These are phyloP conservation scores for Origma solitaria DNA, from an alignment of 2,113 vertebrate species.

Conservation along the genomic window DNA sequence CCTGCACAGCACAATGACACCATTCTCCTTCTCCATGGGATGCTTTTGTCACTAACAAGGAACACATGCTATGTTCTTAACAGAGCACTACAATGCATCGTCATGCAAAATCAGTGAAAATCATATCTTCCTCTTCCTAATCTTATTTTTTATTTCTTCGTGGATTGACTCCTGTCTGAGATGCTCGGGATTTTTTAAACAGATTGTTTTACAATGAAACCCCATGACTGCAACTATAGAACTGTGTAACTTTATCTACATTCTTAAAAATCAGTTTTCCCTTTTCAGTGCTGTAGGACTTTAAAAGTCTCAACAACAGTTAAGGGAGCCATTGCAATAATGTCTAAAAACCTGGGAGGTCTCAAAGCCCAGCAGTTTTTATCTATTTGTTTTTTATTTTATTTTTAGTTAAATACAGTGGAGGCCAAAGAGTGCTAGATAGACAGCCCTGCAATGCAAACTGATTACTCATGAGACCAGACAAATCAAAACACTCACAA, in stretches of 20 bases:
- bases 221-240: background rate
- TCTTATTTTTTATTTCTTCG: background rate
- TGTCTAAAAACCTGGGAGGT: background rate
- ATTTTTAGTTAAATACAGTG: background rate
- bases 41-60: background rate
- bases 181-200: background rate
- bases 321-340: background rate
- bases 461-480: background rate
- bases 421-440: background rate
- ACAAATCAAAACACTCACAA: background rate
- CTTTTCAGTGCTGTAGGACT: background rate
- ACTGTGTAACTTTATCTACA: background rate
- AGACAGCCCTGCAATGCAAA: background rate
- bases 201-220: background rate
- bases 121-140: background rate
- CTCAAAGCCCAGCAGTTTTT: slow-evolving; percentile 12
- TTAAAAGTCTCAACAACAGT: background rate
- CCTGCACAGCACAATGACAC: background rate
- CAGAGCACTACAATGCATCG: background rate
- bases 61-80: background rate
- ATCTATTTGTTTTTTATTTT: background rate
- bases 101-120: background rate
- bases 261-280: background rate
- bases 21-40: background rate
- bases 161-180: background rate